Conservation (phyloP, 2,113 vertebrate species). For the Beaufortia kweichowensis region DNA sequence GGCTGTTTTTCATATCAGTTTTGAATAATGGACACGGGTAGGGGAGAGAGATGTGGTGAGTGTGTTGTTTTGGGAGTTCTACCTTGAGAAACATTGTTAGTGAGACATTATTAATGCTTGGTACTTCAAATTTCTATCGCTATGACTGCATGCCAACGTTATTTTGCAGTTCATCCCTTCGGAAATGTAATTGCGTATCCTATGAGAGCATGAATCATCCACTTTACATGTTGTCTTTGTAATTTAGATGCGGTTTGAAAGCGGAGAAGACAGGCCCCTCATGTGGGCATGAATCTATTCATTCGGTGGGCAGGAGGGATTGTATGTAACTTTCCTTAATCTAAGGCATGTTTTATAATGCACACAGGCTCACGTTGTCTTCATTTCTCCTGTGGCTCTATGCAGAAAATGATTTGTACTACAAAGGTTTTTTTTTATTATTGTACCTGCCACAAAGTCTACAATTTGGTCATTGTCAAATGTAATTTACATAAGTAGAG, state of each 20-base stretch:
- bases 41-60: not conserved
- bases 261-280: not conserved
- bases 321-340: too few species aligned
- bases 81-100: constrained; percentile 10
- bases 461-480: too few species aligned
- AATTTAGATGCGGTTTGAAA: not conserved
- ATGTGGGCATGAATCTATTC: not conserved
- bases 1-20: constrained; percentile 28
- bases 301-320: too few species aligned
- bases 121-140: not conserved
- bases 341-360: too few species aligned
- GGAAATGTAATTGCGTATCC: not conserved
- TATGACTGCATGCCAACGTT: constrained; percentile 14
- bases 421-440: too few species aligned
- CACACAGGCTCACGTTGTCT: too few species aligned
- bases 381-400: too few species aligned
- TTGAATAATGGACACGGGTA: constrained; percentile 12
- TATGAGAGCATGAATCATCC: constrained; percentile 9
- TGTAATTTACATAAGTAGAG: too few species aligned
- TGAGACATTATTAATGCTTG: constrained; percentile 8
- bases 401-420: too few species aligned
- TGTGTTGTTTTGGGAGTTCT: not conserved
- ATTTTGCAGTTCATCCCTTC: constrained; percentile 10
- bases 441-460: too few species aligned
- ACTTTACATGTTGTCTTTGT: not conserved